Base-by-base conservation (phyloP, 2,113 vertebrate genomes). In the Sander lucioperca region DNA sequence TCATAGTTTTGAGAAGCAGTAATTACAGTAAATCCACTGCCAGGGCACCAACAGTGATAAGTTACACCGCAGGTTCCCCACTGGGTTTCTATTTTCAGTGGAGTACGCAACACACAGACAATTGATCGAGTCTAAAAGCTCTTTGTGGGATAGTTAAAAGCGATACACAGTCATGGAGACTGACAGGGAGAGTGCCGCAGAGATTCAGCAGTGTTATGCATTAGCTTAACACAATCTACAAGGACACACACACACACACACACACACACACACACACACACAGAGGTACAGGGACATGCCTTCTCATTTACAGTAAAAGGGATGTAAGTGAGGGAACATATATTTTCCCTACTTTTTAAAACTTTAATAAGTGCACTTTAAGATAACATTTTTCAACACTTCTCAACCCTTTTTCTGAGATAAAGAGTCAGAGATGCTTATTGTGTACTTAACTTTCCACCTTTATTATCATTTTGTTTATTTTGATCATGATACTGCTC, bases 61-160 rank as follows among this genome's bases (percentile, higher is more conserved):
- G 48, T 75, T 75, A 57, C 45, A 43, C 5, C 45, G 13, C 56
- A 6, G 8, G 19, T 8, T 71, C 50, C 79, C 84, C n/a, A 2
- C 2, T 53, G 61, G 70, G 58, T 72, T 85, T 86, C 83, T 79
- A 63, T 85, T 83, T 79, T 72, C 58, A 79, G 57, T 36, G 27
- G 21, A 74, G 54, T 25, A 50, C 54, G 57, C 72, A 80, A n/a
- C 82, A 59, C 58, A 14, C 50, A 9, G 80, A 84, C 59, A 77
- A 64, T 71, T 67, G 71, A 88, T 86, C 85, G 83, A 64, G 80
- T 86, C 73, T 74, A 57, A 84, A 89, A 78, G 86, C 82, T 86
- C 82, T 84, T 86, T 74, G 77, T 50, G 78, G 88, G 74, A 56
- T 43, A 43, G 50, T 84, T 74, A 54, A 85, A 43, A 85, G 58